Conservation (phyloP, 2,888 invertebrate species). For the Bruchidius siliquastri region DNA sequence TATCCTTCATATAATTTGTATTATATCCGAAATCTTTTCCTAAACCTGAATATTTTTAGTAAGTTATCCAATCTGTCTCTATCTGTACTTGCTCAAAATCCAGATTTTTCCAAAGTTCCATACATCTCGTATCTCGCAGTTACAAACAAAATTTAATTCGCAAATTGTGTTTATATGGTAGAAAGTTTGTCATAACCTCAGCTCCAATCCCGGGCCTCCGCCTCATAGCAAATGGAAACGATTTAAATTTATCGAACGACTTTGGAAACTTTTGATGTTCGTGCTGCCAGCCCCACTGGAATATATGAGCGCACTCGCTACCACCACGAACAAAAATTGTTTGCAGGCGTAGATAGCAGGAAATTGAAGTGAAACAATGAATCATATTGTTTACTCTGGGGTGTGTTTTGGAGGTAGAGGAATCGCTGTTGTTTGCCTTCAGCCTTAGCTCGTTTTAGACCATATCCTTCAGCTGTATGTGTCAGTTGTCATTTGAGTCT, state of each 20-base stretch:
- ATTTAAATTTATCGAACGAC: conserved; percentile 3
- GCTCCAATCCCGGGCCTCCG: neutral
- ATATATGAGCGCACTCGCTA: neutral
- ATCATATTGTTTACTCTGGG: neutral
- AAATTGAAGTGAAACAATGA: neutral
- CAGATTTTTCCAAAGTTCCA: neutral
- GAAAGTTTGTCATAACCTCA: neutral
- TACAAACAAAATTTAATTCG: conserved; percentile 3
- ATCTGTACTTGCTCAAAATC: neutral
- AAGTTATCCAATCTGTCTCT: neutral
- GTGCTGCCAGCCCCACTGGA: neutral
- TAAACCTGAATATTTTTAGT: neutral
- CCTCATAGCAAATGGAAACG: neutral
- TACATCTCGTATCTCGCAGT: neutral
- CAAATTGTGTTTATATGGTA: conserved; percentile 2
- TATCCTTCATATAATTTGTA: neutral
- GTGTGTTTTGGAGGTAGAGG: neutral
- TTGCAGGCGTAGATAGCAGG: neutral
- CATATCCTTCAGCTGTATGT: neutral
- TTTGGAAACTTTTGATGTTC: neutral
- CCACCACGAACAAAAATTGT: neutral
- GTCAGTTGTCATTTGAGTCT: too few relatives aligned
- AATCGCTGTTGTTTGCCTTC: neutral
- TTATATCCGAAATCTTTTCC: neutral
- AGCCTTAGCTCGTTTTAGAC: neutral